phyloP scores from a whole-genome alignment of 2,888 invertebrate species.

The Drosophila paracracens region DNA sequence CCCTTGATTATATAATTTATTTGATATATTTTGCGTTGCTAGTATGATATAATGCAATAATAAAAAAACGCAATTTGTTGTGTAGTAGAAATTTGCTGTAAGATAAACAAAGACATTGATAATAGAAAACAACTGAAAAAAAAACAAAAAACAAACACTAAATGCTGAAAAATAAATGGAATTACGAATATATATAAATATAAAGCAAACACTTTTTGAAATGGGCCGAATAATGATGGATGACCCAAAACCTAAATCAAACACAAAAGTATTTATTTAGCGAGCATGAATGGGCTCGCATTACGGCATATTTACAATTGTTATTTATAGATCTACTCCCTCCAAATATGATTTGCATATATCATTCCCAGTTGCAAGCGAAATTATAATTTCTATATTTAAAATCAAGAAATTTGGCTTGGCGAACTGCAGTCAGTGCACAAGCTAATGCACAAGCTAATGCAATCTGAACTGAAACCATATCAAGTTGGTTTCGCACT shows the following conservation, averaged over 20 bases:
- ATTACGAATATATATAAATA: constrained; percentile 38
- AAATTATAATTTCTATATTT: not conserved
- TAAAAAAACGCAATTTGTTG: constrained; percentile 40
- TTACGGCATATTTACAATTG: not conserved
- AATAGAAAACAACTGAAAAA: constrained; percentile 23
- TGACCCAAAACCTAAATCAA: constrained; percentile 12
- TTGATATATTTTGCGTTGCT: constrained; percentile 11
- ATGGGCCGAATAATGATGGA: constrained; percentile 21
- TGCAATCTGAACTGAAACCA: not conserved
- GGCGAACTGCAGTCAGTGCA: no score
- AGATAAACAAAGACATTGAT: constrained; percentile 55
- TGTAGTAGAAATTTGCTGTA: constrained; percentile 46
- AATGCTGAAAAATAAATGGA: constrained; percentile 60
- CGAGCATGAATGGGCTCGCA: not conserved
- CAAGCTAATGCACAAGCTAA: not conserved
- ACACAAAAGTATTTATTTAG: not conserved
- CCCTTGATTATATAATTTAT: constrained; percentile 18
- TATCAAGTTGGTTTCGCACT: not conserved
- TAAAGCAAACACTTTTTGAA: constrained; percentile 33
- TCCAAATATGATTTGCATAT: not conserved
- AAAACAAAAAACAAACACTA: constrained; percentile 22
- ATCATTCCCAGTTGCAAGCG: not conserved
- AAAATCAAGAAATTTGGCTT: no score
- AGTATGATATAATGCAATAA: constrained; percentile 19
- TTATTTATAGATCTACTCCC: not conserved